Evolutionary conservation across 92 coral and sea anemone species (phyloP).

Genomic region (Parazoanthus swiftii): DNA sequence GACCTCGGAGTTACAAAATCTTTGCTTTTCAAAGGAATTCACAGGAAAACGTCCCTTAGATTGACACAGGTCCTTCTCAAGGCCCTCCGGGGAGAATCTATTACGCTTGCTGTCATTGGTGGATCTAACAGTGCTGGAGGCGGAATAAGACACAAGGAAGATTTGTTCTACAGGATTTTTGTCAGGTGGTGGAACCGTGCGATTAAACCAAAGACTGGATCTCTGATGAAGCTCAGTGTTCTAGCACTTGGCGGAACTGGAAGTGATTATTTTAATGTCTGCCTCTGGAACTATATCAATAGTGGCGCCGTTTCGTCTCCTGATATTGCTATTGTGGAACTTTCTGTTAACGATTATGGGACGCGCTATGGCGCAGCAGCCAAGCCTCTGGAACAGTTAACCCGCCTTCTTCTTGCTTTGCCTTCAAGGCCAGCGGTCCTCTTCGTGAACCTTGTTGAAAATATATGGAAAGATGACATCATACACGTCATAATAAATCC

Average conservation of each 20-base stretch:
- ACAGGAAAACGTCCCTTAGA: conserved; percentile 8
- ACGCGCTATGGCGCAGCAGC: conserved; percentile 41
- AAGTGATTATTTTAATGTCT: conserved; percentile 49
- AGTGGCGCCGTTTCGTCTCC: background rate
- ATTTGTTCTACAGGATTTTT: conserved; percentile 41
- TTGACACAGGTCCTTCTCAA: conserved; percentile 40
- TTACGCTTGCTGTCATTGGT: conserved; percentile 53
- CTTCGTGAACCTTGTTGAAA: conserved; percentile 56
- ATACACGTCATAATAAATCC: conserved; percentile 30
- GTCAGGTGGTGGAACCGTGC: conserved; percentile 41
- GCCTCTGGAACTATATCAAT: conserved; percentile 39
- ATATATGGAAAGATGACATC: conserved; percentile 19
- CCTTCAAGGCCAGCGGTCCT: conserved; percentile 57
- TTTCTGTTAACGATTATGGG: conserved; percentile 66
- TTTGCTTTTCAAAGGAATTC: background rate
- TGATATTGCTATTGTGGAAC: conserved; percentile 60
- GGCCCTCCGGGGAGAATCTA: conserved; percentile 44
- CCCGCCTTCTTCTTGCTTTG: conserved; percentile 52
- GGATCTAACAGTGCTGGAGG: conserved; percentile 70
- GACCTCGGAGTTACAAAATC: background rate
- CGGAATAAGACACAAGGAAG: conserved; percentile 49
- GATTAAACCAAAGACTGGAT: conserved; percentile 43
- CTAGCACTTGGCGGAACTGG: conserved; percentile 51
- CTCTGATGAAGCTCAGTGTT: conserved; percentile 19
- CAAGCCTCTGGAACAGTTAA: conserved; percentile 65